These are phyloP conservation scores for Podarcis lilfordi DNA, from an alignment of 2,797 vertebrate species.

Conservation along the genomic window DNA sequence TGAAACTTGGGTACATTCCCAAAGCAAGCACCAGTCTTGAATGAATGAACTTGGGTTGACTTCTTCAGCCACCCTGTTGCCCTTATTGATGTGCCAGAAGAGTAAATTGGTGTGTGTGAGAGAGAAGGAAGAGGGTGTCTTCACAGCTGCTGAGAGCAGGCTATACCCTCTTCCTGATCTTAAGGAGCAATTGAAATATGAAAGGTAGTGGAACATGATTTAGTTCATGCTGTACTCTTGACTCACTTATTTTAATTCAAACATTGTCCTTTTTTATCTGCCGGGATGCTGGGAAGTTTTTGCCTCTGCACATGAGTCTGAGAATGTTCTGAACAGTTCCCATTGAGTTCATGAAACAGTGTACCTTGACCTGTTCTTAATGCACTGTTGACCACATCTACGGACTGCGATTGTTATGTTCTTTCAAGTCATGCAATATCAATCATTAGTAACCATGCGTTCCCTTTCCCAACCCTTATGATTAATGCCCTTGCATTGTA, in stretches of 20 bases:
- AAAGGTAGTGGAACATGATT: slow-evolving; percentile 70
- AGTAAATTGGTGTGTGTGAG: not conserved
- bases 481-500: no score
- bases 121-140: not conserved
- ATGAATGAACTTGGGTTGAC: not conserved
- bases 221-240: slow-evolving; percentile 68
- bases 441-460: no score
- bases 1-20: not conserved
- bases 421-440: no score
- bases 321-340: no score
- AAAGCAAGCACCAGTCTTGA: not conserved
- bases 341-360: no score
- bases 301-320: no score
- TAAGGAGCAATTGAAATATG: slow-evolving; percentile 71
- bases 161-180: not conserved
- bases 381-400: no score
- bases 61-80: not conserved
- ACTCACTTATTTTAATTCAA: slow-evolving; percentile 68
- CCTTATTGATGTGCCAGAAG: not conserved
- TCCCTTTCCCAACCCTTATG: no score
- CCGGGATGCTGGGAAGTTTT: slow-evolving; percentile 9
- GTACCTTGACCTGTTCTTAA: no score
- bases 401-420: no score
- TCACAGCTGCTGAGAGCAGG: not conserved
- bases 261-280: slow-evolving; percentile 67